These are phyloP conservation scores for Actenoides lindsayi DNA, from an alignment of 2,113 vertebrate genomes.

Conservation along the genomic window DNA sequence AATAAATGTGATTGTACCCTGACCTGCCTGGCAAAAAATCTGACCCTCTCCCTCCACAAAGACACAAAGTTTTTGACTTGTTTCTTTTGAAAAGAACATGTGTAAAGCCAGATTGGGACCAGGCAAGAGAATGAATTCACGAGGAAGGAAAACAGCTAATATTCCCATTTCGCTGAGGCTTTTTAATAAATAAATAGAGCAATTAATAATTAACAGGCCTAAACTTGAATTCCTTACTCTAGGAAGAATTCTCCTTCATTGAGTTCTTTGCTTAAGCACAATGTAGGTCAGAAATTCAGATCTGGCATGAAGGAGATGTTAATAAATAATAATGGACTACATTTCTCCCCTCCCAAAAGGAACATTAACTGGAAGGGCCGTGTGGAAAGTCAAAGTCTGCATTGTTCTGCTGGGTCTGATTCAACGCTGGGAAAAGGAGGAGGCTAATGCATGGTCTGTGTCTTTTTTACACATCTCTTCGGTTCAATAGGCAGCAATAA, in stretches of 20 bases:
- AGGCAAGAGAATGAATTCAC: not conserved
- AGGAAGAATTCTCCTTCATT: constrained; percentile 2
- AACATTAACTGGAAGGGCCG: not conserved
- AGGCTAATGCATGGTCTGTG: not conserved
- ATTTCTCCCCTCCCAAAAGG: not conserved
- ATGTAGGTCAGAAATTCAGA: constrained; percentile 54
- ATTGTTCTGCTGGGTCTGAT: not conserved
- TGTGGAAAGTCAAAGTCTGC: not conserved
- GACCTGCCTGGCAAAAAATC: not conserved
- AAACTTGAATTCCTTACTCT: constrained; percentile 34
- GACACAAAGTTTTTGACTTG: not conserved
- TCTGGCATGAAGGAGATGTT: not conserved
- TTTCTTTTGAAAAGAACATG: not conserved
- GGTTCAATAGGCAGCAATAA: not conserved
- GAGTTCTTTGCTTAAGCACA: not conserved
- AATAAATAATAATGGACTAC: constrained; percentile 1
- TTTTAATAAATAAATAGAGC: constrained; percentile 59
- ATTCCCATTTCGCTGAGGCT: constrained; percentile 20
- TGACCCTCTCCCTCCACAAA: not conserved
- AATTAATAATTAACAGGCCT: constrained; percentile 51
- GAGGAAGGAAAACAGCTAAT: constrained; percentile 19
- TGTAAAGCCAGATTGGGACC: not conserved
- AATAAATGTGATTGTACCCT: not conserved
- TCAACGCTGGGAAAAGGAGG: not conserved
- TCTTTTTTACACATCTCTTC: not conserved